Evolutionary conservation across 2,888 invertebrate genomes (phyloP).

Genomic region (Polyploca ridens): DNA sequence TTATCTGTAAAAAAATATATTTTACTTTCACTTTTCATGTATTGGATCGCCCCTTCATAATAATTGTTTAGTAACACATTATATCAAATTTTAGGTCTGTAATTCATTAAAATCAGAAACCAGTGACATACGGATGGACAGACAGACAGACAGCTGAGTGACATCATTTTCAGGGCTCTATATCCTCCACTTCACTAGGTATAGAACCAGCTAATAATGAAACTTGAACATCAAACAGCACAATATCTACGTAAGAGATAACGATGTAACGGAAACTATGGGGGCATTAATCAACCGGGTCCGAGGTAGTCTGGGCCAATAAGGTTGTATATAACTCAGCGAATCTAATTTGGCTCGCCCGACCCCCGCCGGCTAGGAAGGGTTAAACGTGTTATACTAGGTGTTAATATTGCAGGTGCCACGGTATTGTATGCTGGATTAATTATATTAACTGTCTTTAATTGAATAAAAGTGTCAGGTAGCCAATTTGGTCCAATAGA

Average conservation of each 20-base stretch:
- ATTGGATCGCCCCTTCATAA: too few species aligned
- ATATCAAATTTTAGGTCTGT: too few species aligned
- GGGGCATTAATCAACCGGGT: constrained; percentile 62
- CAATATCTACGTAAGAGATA: constrained; percentile 30
- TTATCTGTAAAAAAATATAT: too few species aligned
- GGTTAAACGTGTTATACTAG: constrained; percentile 58
- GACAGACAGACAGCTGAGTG: too few species aligned
- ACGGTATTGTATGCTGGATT: constrained; percentile 23
- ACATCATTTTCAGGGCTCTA: too few species aligned
- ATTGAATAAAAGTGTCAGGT: not conserved
- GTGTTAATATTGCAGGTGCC: constrained; percentile 32
- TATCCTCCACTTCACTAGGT: not conserved
- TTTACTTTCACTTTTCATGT: too few species aligned
- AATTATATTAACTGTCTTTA: constrained; percentile 23
- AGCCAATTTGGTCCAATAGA: not conserved
- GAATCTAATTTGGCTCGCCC: constrained; percentile 65
- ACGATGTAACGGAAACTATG: constrained; percentile 50
- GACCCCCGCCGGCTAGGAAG: constrained; percentile 46
- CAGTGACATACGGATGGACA: too few species aligned
- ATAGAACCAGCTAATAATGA: constrained; percentile 20
- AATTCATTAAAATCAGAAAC: too few species aligned
- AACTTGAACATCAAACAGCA: constrained; percentile 24
- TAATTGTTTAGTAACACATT: too few species aligned
- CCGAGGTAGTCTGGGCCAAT: constrained; percentile 62
- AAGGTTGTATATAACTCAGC: constrained; percentile 68